Evolutionary conservation across 2,888 invertebrate species (phyloP).

Genomic region (Drosophila limbata): DNA sequence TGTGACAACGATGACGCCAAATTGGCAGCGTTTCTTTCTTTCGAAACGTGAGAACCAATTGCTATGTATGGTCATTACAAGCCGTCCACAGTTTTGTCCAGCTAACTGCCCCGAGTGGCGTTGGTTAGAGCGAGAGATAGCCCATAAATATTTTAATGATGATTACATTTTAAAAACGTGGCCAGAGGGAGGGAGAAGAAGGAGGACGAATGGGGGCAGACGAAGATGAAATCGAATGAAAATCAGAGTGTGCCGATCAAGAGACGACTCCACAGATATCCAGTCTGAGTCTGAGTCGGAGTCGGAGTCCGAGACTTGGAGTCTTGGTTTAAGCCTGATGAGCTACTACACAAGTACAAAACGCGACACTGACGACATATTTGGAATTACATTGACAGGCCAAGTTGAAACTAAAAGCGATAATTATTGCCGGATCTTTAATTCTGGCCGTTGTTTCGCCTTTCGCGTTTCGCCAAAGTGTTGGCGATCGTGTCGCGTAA

Average conservation of each 20-base stretch:
- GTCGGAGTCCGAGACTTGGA: slow-evolving; percentile 2
- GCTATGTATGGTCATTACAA: slow-evolving; percentile 80
- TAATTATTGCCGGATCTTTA: slow-evolving; percentile 71
- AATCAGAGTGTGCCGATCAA: slow-evolving; percentile 65
- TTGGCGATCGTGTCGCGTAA: slow-evolving; percentile 71
- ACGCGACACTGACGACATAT: slow-evolving; percentile 83
- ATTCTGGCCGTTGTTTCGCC: slow-evolving; percentile 27
- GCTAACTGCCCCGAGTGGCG: slow-evolving; percentile 50
- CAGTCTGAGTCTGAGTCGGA: slow-evolving; percentile 9
- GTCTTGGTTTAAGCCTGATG: slow-evolving; percentile 46
- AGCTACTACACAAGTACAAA: slow-evolving; percentile 70
- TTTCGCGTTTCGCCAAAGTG: slow-evolving; percentile 53
- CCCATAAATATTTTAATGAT: slow-evolving; percentile 80
- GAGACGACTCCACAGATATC: slow-evolving; percentile 5
- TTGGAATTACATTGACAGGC: slow-evolving; percentile 83
- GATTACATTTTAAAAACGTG: slow-evolving; percentile 78
- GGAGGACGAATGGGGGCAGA: neutral
- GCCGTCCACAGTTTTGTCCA: slow-evolving; percentile 63
- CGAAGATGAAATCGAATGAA: slow-evolving; percentile 31
- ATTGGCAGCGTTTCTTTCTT: slow-evolving; percentile 73
- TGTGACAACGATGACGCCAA: slow-evolving; percentile 76
- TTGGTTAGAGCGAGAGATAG: slow-evolving; percentile 68
- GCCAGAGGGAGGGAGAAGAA: slow-evolving; percentile 16
- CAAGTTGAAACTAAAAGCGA: slow-evolving; percentile 78
- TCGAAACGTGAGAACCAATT: slow-evolving; percentile 78